Base-by-base conservation (phyloP, 2,797 vertebrate species). In the Tapera naevia region DNA sequence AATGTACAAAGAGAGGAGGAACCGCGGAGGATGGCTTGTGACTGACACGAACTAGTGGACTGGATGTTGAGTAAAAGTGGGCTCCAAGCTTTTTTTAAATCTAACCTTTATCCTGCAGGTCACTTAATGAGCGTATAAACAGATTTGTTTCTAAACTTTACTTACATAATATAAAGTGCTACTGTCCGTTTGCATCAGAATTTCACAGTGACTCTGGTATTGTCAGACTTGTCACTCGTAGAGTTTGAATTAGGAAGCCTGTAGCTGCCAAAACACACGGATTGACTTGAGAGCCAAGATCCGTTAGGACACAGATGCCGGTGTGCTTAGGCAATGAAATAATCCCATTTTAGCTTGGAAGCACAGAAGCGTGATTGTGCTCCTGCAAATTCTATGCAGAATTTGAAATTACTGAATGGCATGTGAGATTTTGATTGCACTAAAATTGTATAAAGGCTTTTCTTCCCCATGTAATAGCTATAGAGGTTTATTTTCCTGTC, bases 321-420 rank as follows among this genome's bases (percentile, higher is more conserved):
- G 61, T 81, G 51, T 76, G 19, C 37, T 91, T 90, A 89, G 61
- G 92, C 88, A 95, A 24, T 66, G 86, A 92, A 95, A 91, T 90
- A 83, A 93, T 85, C 95, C 46, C 4, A 10, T 61, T 80, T 86
- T 64, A 78, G 41, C 72, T 90, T 5, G 5, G 78, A 46, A 81
- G 39, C 65, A 82, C 65, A 88, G 88, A 73, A 83, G 54, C 33
- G 5, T 30, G 32, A 58, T 89, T 89, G 56, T 83, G 75, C 61
- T 87, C 58, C 83, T 95, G 91, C 81, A 94, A 94, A 88, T 66
- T 18, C 53, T 87, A 6, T 30, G 80, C 65, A 88, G 72, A 83
- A 70, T 61, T 74, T 96, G 80, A 61, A 92, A 71, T 81, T 93
- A 86, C 82, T 57, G 74, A 91, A 28, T 87, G 61, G 45, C 66